Evolutionary conservation across 2,797 vertebrate genomes (phyloP).

Genomic region (Craterocephalus amniculus): DNA sequence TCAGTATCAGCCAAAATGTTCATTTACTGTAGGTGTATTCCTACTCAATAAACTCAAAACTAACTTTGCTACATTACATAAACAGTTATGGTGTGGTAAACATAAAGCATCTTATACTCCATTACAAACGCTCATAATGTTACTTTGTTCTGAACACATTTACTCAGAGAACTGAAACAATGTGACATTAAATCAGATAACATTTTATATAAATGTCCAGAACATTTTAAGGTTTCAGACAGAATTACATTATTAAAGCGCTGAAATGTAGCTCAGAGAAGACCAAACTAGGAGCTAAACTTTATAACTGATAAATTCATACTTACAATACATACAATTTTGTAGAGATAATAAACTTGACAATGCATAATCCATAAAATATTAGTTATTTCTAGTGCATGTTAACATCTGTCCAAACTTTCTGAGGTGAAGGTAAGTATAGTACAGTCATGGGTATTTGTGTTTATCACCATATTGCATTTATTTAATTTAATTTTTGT

Average conservation of each 20-base stretch:
- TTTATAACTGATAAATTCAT: background rate
- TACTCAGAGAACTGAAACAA: no score
- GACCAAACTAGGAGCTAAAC: background rate
- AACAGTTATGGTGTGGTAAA: background rate
- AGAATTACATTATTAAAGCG: background rate
- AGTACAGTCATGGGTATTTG: background rate
- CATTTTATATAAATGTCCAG: no score
- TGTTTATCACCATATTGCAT: background rate
- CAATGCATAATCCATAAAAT: background rate
- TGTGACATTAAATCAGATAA: no score
- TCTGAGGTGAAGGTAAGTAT: slow-evolving; percentile 7
- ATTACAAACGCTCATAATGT: background rate
- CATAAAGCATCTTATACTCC: background rate
- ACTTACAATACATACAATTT: background rate
- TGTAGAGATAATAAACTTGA: background rate
- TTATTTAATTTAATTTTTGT: background rate
- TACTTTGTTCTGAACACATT: no score
- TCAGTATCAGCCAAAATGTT: no score
- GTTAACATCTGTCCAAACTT: background rate
- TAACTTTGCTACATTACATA: no score
- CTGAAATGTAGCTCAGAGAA: background rate
- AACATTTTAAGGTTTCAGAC: no score
- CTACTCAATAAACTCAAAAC: no score
- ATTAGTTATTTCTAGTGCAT: background rate
- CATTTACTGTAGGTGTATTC: no score